Percentiles rank a stretch among this genome's conserved stretches.
Evolutionary conservation across 35 echinoderm and acorn worm genomes (phyloP).

Genomic region (Strongylocentrotus purpuratus): DNA sequence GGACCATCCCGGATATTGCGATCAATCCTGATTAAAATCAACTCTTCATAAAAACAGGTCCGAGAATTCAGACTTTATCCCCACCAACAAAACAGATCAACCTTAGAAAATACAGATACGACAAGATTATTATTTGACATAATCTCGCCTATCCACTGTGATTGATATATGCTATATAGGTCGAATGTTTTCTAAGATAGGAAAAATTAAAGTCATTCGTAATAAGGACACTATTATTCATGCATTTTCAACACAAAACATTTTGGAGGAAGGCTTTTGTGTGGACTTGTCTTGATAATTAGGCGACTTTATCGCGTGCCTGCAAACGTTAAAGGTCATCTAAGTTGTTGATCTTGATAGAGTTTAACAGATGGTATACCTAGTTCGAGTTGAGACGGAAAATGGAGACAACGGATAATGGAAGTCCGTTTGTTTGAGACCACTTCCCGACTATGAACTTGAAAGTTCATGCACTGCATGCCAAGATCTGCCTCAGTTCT

Average conservation of each 20-base stretch:
- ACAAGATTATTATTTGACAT: no score
- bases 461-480: not conserved
- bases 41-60: no score
- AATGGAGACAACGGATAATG: not conserved
- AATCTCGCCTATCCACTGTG: no score
- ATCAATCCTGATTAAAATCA: no score
- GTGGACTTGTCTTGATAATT: not conserved
- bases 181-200: no score
- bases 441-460: not conserved
- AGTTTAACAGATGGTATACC: slow-evolving; percentile 24
- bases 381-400: not conserved
- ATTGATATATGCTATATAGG: no score
- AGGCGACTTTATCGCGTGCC: slow-evolving; percentile 23
- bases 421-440: not conserved
- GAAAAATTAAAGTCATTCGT: no score
- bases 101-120: no score
- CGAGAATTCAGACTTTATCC: no score
- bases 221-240: not conserved
- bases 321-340: slow-evolving; percentile 25
- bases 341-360: slow-evolving; percentile 21
- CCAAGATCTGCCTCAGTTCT: not conserved
- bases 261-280: not conserved
- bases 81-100: no score
- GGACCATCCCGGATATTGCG: no score
- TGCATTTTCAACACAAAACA: not conserved